Percentiles rank a stretch among this genome's conserved stretches.
Evolutionary conservation across 1,140 invertebrate species (phyloP).

Genomic region (Drosophila sp.): DNA sequence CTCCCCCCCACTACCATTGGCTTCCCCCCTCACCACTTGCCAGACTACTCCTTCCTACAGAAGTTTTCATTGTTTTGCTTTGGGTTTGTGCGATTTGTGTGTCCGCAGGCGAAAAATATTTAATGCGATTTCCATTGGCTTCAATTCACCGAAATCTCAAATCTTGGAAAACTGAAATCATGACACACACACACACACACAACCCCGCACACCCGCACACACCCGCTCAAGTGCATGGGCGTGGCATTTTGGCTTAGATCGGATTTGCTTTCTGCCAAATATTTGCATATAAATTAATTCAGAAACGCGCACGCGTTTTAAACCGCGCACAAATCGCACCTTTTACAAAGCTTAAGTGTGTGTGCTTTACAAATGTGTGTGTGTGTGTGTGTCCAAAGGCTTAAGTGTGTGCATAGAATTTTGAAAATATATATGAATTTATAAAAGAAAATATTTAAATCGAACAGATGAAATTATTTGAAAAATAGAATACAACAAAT

Average conservation of each 20-base stretch:
- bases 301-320: conserved; percentile 41
- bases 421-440: neutral
- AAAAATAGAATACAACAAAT: too few relatives aligned
- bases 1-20: neutral
- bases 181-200: conserved; percentile 24
- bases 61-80: conserved; percentile 65
- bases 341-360: neutral
- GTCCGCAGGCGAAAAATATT: conserved; percentile 57
- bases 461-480: too few relatives aligned
- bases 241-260: conserved; percentile 42
- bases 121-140: conserved; percentile 75
- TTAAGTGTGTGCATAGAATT: conserved; percentile 3
- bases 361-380: conserved; percentile 1
- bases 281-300: conserved; percentile 73
- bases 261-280: conserved; percentile 44
- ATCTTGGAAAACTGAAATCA: conserved; percentile 19
- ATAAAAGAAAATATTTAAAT: neutral
- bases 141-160: conserved; percentile 40
- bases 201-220: conserved; percentile 2
- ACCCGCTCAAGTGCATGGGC: conserved; percentile 31
- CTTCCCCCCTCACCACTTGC: too few relatives aligned
- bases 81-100: conserved; percentile 50
- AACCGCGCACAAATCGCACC: conserved; percentile 40
- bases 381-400: conserved; percentile 7
- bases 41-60: too few relatives aligned